These are phyloP conservation scores for Atrina japonica DNA, from an alignment of 2,888 invertebrate species.

Conservation along the genomic window DNA sequence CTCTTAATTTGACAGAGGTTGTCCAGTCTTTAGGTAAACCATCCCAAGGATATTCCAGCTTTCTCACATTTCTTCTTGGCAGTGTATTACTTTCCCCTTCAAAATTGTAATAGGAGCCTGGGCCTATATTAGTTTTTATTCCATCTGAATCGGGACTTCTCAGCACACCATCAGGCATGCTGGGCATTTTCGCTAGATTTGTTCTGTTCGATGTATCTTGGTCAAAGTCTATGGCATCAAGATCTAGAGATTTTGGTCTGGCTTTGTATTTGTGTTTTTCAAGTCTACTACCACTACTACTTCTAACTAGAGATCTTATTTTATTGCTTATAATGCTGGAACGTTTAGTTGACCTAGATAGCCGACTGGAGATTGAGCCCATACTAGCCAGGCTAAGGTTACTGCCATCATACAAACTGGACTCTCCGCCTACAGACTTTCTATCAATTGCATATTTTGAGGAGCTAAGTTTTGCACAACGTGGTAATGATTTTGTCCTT, in stretches of 20 bases:
- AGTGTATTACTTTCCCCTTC: conserved; percentile 67
- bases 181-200: conserved; percentile 62
- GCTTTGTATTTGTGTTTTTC: conserved; percentile 51
- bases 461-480: conserved; percentile 64
- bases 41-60: conserved; percentile 73
- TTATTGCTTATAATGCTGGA: conserved; percentile 71
- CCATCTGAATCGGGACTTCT: conserved; percentile 32
- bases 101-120: conserved; percentile 72
- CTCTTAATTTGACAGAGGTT: conserved; percentile 72
- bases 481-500: conserved; percentile 69
- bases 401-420: conserved; percentile 56
- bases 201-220: conserved; percentile 51
- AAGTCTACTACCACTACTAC: conserved; percentile 41
- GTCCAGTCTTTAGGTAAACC: conserved; percentile 76
- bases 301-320: conserved; percentile 64
- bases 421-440: conserved; percentile 46
- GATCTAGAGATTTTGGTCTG: conserved; percentile 71
- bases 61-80: conserved; percentile 67
- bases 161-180: conserved; percentile 63
- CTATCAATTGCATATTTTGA: conserved; percentile 52
- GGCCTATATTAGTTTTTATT: conserved; percentile 60
- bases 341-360: conserved; percentile 65
- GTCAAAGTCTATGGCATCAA: conserved; percentile 65
- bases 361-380: conserved; percentile 55
- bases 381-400: conserved; percentile 64